Percentiles rank a stretch among this genome's conserved stretches.
These are phyloP conservation scores for Xiphias gladius DNA, from an alignment of 2,113 vertebrate genomes.

Conservation along the genomic window DNA sequence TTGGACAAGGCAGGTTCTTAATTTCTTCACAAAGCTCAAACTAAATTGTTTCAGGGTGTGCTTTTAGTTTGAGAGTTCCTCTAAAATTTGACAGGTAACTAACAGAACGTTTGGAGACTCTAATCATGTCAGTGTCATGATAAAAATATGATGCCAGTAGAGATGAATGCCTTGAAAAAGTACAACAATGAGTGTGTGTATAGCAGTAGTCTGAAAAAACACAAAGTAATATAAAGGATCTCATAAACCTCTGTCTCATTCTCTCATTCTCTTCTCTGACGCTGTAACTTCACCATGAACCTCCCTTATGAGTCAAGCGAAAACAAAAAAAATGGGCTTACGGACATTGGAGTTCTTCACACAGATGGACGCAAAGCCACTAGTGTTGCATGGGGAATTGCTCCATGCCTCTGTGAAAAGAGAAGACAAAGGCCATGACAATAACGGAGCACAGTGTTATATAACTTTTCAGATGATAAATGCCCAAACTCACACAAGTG, in stretches of 20 bases:
- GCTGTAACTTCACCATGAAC: not conserved
- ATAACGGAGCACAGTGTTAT: constrained; percentile 6
- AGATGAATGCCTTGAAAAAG: not conserved
- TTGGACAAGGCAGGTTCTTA: not conserved
- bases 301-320: not conserved
- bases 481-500: not conserved
- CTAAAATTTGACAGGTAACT: not conserved
- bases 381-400: not conserved
- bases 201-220: too few species aligned
- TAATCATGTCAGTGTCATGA: not conserved
- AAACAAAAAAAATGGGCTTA: not conserved
- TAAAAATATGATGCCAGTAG: too few species aligned
- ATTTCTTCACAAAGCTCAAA: not conserved
- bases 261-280: not conserved
- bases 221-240: too few species aligned
- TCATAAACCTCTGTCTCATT: too few species aligned
- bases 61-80: not conserved
- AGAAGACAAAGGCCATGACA: constrained; percentile 13
- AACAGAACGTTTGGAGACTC: not conserved
- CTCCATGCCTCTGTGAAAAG: constrained; percentile 11
- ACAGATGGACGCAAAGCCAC: constrained; percentile 21
- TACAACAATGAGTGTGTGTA: too few species aligned
- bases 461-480: constrained; percentile 20
- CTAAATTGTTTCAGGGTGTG: not conserved
- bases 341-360: constrained; percentile 14